A percentile compares a stretch with the other conserved stretches of the same genome.
Conservation (phyloP, 2,888 invertebrate species). For the Spodoptera picta region DNA sequence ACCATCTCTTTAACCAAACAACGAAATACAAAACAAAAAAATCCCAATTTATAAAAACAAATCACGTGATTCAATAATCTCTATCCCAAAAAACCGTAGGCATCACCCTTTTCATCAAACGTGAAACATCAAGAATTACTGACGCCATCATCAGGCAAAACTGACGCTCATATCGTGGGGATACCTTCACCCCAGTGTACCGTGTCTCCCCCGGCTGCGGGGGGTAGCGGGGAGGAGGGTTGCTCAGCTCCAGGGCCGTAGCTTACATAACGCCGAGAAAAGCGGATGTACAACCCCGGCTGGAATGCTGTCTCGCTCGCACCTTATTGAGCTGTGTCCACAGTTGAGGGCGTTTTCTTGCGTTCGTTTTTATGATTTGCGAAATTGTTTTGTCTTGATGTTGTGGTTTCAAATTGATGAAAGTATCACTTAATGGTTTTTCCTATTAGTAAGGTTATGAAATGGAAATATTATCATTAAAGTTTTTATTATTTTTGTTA, state of each 20-base stretch:
- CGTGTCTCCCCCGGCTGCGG: constrained; percentile 46
- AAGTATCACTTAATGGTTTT: too few species aligned
- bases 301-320: constrained; percentile 76
- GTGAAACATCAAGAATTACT: constrained; percentile 49
- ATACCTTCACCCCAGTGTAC: constrained; percentile 48
- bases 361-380: constrained; percentile 29
- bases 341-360: constrained; percentile 58
- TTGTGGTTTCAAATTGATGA: background rate
- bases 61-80: constrained; percentile 1
- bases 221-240: constrained; percentile 56
- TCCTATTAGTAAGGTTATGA: background rate
- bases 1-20: too few species aligned
- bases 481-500: too few species aligned
- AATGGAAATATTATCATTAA: too few species aligned
- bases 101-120: constrained; percentile 8
- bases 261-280: constrained; percentile 87
- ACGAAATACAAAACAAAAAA: too few species aligned
- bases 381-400: background rate
- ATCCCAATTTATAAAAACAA: too few species aligned
- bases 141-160: constrained; percentile 48
- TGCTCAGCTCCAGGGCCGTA: constrained; percentile 85
- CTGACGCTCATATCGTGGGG: constrained; percentile 53
- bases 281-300: constrained; percentile 82
- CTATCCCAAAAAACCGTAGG: constrained; percentile 7
- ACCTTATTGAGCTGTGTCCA: constrained; percentile 63